These are phyloP conservation scores for Lates calcarifer DNA, from an alignment of 2,113 vertebrate genomes.

Conservation along the genomic window DNA sequence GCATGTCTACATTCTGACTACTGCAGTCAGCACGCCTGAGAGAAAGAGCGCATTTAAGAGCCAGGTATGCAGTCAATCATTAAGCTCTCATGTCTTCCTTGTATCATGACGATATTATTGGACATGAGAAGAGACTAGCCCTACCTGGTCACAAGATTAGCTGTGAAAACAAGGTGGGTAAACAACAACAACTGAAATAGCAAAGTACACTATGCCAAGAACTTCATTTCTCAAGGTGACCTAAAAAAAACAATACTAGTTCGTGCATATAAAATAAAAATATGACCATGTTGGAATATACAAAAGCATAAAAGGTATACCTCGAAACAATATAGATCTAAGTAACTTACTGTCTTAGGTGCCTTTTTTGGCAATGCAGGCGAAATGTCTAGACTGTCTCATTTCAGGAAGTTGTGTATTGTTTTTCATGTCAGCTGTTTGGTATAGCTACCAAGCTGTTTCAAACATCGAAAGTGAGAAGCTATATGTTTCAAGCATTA, in stretches of 20 bases:
- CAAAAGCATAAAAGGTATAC: background rate
- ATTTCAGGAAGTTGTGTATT: conserved; percentile 58
- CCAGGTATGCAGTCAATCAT: conserved; percentile 42
- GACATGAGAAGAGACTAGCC: conserved; percentile 2
- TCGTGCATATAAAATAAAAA: background rate
- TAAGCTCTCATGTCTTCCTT: conserved; percentile 29
- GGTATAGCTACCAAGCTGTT: background rate
- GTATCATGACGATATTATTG: background rate
- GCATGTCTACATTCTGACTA: background rate
- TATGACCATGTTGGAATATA: background rate
- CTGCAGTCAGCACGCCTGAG: background rate
- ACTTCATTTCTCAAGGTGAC: conserved; percentile 8
- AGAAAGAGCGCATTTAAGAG: conserved; percentile 8
- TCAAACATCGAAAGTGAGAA: background rate
- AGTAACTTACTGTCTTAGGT: background rate
- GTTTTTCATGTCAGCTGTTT: conserved; percentile 36
- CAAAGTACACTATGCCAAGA: background rate
- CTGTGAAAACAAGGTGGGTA: background rate
- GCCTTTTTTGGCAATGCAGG: background rate
- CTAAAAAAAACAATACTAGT: background rate
- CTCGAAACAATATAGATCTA: background rate
- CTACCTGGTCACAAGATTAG: conserved; percentile 34
- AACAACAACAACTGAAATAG: conserved; percentile 18
- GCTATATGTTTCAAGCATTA: background rate
- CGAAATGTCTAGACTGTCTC: conserved; percentile 10